phyloP scores from a whole-genome alignment of 2,888 invertebrate species.

The Galerucella calmariensis region DNA sequence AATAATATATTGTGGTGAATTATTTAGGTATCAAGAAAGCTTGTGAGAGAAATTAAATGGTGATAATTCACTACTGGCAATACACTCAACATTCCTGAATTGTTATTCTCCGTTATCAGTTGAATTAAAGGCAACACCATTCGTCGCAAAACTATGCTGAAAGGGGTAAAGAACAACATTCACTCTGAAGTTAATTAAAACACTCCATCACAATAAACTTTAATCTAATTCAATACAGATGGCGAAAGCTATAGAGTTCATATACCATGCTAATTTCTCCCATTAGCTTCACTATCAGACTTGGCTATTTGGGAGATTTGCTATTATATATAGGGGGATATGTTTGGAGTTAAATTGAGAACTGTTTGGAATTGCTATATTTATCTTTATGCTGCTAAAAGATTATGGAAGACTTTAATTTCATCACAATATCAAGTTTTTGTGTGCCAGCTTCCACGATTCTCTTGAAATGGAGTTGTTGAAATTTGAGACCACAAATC shows the following conservation, averaged over 20 bases:
- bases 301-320: slow-evolving; percentile 15
- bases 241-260: slow-evolving; percentile 27
- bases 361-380: too few species aligned
- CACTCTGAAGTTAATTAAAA: slow-evolving; percentile 35
- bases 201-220: not conserved
- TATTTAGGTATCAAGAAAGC: slow-evolving; percentile 16
- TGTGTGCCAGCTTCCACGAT: too few species aligned
- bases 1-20: slow-evolving; percentile 8
- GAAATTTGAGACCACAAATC: not conserved
- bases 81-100: slow-evolving; percentile 25
- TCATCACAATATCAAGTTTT: too few species aligned
- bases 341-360: too few species aligned
- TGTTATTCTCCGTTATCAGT: slow-evolving; percentile 28
- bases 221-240: slow-evolving; percentile 38
- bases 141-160: slow-evolving; percentile 27
- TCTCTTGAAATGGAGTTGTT: not conserved
- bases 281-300: slow-evolving; percentile 32
- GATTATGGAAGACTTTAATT: too few species aligned
- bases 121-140: slow-evolving; percentile 16
- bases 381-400: too few species aligned
- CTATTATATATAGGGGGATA: not conserved
- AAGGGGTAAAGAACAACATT: slow-evolving; percentile 35
- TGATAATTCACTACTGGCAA: slow-evolving; percentile 24
- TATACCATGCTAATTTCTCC: slow-evolving; percentile 32
- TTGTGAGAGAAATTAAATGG: too few species aligned